Evolutionary conservation across 2,113 vertebrate species (phyloP).

Genomic region (Nestor notabilis): DNA sequence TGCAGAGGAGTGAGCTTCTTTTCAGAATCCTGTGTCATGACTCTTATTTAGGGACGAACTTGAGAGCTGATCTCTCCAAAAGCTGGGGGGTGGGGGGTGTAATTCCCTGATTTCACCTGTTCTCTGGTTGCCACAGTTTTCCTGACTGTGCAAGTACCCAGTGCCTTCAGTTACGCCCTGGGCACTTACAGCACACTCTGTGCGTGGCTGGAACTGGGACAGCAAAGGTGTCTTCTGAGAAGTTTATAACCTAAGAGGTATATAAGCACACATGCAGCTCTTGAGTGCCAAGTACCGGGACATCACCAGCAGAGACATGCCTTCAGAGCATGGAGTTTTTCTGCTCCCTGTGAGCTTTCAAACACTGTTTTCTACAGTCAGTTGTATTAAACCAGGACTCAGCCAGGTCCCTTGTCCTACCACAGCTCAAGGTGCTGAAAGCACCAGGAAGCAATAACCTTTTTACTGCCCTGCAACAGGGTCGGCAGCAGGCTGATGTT

Average conservation of each 20-base stretch:
- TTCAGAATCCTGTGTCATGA: background rate
- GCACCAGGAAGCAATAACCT: background rate
- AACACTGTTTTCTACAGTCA: rapidly evolving
- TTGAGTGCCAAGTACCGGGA: background rate
- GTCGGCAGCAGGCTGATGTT: background rate
- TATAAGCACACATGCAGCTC: background rate
- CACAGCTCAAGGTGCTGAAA: background rate
- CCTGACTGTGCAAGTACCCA: background rate
- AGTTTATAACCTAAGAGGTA: background rate
- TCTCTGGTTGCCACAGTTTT: background rate
- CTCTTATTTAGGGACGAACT: background rate
- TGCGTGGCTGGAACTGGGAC: background rate
- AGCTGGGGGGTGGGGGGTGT: too few species aligned
- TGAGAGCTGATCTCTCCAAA: background rate
- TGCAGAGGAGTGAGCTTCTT: background rate
- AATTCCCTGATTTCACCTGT: background rate
- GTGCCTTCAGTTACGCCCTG: background rate
- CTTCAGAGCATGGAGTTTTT: background rate
- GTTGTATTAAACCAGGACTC: background rate
- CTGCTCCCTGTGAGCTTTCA: background rate
- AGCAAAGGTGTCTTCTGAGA: background rate
- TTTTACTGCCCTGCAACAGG: background rate
- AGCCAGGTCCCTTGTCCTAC: background rate
- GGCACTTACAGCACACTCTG: background rate
- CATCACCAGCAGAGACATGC: background rate